These are phyloP conservation scores for Drosophila bifasciata DNA, from an alignment of 1,140 invertebrate species.

Conservation along the genomic window DNA sequence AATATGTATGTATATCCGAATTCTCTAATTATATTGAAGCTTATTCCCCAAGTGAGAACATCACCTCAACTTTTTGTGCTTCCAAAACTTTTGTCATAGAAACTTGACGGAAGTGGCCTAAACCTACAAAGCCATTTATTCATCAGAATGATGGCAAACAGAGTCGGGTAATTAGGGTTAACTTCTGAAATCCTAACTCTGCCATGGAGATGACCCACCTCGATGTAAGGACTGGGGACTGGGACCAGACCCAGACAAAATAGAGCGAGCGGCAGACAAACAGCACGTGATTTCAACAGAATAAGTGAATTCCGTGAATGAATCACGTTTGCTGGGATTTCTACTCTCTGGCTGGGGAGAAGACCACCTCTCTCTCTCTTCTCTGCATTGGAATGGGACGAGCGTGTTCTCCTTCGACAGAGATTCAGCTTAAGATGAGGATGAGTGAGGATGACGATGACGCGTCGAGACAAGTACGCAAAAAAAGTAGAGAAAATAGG, in stretches of 20 bases:
- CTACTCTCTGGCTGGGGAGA: slow-evolving; percentile 1
- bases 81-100: background rate
- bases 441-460: slow-evolving; percentile 38
- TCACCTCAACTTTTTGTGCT: background rate
- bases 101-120: background rate
- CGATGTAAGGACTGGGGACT: background rate
- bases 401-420: slow-evolving; percentile 57
- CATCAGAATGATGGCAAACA: background rate
- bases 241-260: slow-evolving; percentile 14
- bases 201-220: slow-evolving; percentile 23
- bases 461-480: slow-evolving; percentile 76
- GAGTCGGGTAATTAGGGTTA: slow-evolving; percentile 1
- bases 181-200: slow-evolving; percentile 11
- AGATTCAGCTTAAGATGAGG: slow-evolving; percentile 48
- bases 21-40: background rate
- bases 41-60: background rate
- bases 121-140: slow-evolving; percentile 5
- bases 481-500: slow-evolving; percentile 35
- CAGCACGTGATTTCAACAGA: slow-evolving; percentile 21
- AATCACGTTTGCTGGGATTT: slow-evolving; percentile 44
- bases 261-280: slow-evolving; percentile 16
- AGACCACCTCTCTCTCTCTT: slow-evolving; percentile 7
- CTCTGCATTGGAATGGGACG: slow-evolving; percentile 45
- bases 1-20: background rate
- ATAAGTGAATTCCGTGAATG: slow-evolving; percentile 38